Evolutionary conservation across 2,797 vertebrate species (phyloP), one percentile per base, ranked within the genome.

Genomic region (Lithobates pipiens): DNA sequence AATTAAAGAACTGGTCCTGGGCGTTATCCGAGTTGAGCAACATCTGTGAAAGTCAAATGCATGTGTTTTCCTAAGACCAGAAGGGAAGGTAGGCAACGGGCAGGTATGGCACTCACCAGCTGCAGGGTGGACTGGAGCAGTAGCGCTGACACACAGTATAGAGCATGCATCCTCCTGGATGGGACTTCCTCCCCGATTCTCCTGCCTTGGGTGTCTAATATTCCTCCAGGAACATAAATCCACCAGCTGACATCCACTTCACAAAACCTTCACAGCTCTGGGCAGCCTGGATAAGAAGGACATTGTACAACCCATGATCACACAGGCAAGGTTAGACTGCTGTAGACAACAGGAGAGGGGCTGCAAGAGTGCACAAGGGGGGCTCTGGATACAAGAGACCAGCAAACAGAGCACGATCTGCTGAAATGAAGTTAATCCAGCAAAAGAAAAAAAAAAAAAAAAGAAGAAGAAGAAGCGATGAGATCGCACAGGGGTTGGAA

Each of bases 181-280:
- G 95, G 97, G 96, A 97, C 95, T 96, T 97, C 96, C 96, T 90
- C 50, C 50, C 94, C 90, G 93, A 90, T 93, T 91, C 94, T 95
- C 96, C 93, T 95, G 92, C 91, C 50, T 92, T 92, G 95, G 91
- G 89, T 91, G 92, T 92, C 91, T 94, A 65, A 65, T 23, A 93
- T 94, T 95, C 93, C 95, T 91, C 93, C 93, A 94, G 94, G 96
- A 96, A 91, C 97, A 99, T 98, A 98, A 95, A 98, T 98, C 96
- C 97, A 96, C 79, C 27, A 29, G 94, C 95, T 91, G 95, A 91
- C 94, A 93, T 96, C 95, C 93, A 92, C 93, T 94, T 96, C 94
- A 97, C 93, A 95, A 94, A 91, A 86, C 93, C 89, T 91, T 90
- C 93, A 91, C 93, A 93, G 93, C 93, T 94, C 93, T 93, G 94